Conservation (phyloP, 1,140 invertebrate species). For the Lysiphlebus fabarum region DNA sequence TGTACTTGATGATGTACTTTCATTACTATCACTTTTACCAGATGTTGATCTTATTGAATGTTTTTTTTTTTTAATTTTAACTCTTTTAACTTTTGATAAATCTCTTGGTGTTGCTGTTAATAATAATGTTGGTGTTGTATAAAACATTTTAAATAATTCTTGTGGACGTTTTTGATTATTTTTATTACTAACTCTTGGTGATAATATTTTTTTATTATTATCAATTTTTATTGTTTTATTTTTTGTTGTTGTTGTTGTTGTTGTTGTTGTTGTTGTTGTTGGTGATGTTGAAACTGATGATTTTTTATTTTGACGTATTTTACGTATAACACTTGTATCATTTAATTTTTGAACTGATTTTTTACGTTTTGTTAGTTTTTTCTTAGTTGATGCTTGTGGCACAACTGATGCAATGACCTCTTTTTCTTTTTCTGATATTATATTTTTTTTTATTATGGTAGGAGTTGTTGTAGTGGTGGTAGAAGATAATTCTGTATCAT, state of each 20-base stretch:
- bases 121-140: constrained; percentile 48
- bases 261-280: constrained; percentile 22
- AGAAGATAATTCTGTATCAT: constrained; percentile 32
- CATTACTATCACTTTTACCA: constrained; percentile 50
- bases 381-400: constrained; percentile 24
- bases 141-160: constrained; percentile 50
- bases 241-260: constrained; percentile 9
- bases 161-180: constrained; percentile 34
- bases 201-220: too few relatives aligned
- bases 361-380: constrained; percentile 24
- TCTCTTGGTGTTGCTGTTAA: constrained; percentile 50
- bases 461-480: background rate
- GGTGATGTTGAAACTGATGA: constrained; percentile 14
- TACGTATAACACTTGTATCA: too few relatives aligned
- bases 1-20: constrained; percentile 42
- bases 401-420: constrained; percentile 14
- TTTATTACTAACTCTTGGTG: too few relatives aligned
- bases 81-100: constrained; percentile 45
- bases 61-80: constrained; percentile 47
- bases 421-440: constrained; percentile 14
- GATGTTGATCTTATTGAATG: constrained; percentile 43
- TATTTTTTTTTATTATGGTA: too few relatives aligned
- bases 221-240: constrained; percentile 12
- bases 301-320: constrained; percentile 9
- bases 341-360: constrained; percentile 3